Evolutionary conservation across 2,888 invertebrate species (phyloP).

Genomic region (Hydrotaea diabolus): DNA sequence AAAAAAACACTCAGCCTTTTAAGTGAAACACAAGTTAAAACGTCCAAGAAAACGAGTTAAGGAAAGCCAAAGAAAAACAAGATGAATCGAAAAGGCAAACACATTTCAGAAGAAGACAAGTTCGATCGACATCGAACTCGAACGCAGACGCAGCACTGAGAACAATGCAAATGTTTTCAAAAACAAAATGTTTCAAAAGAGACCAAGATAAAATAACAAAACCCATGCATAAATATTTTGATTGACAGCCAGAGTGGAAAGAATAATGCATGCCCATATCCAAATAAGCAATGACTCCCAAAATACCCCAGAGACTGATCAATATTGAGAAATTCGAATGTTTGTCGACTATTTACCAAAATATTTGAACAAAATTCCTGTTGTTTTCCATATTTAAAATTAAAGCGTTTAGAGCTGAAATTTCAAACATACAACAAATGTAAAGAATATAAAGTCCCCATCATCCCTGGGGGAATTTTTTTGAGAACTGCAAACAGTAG

Average conservation of each 20-base stretch:
- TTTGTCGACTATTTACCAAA: conserved; percentile 54
- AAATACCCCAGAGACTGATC: conserved; percentile 73
- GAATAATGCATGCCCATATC: not conserved
- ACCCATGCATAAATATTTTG: conserved; percentile 75
- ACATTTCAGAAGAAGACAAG: conserved; percentile 7
- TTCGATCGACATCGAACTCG: not conserved
- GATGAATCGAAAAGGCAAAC: conserved; percentile 23
- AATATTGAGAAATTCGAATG: conserved; percentile 58
- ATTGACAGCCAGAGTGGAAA: conserved; percentile 68
- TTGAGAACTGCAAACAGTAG: conserved; percentile 29
- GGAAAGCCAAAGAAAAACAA: conserved; percentile 53
- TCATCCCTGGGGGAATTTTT: conserved; percentile 32
- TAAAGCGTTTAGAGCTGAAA: conserved; percentile 45
- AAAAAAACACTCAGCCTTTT: conserved; percentile 51
- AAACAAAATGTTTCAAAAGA: not conserved
- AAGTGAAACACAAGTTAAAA: conserved; percentile 44
- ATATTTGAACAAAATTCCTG: conserved; percentile 50
- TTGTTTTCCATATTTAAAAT: conserved; percentile 45
- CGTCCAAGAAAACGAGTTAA: conserved; percentile 56
- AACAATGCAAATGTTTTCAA: conserved; percentile 39
- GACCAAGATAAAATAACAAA: conserved; percentile 61
- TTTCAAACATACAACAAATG: conserved; percentile 23
- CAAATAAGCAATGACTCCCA: not conserved
- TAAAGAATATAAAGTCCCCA: not conserved
- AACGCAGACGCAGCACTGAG: conserved; percentile 28